These are phyloP conservation scores for Cricetomys ansorgei DNA, from an alignment of 2,113 vertebrate species.

Conservation along the genomic window DNA sequence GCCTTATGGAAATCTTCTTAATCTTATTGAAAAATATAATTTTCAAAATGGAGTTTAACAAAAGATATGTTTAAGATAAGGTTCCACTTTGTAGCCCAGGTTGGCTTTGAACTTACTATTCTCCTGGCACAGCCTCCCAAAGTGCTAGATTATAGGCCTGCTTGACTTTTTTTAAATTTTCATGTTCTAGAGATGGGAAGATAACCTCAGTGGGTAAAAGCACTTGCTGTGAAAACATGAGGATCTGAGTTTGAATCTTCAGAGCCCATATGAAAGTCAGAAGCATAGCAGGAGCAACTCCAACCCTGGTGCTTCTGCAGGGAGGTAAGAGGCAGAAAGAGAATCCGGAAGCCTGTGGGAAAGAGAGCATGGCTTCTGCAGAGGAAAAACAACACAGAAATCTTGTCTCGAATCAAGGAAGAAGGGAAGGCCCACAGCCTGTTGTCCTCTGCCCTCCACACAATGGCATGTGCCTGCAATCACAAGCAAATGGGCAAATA, in stretches of 20 bases:
- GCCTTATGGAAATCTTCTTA: background rate
- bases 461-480: background rate
- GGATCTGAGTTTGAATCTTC: background rate
- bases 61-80: background rate
- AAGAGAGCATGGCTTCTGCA: background rate
- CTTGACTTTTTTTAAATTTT: background rate
- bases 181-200: background rate
- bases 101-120: background rate
- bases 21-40: background rate
- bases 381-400: background rate
- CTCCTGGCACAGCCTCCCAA: background rate
- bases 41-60: background rate
- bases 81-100: background rate
- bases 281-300: too few relatives aligned
- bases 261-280: background rate
- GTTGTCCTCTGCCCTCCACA: background rate
- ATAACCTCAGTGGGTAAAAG: background rate
- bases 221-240: background rate
- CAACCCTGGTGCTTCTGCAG: too few relatives aligned
- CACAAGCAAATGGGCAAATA: background rate
- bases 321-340: too few relatives aligned
- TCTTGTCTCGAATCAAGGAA: background rate
- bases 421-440: background rate
- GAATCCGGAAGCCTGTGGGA: background rate
- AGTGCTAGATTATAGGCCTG: background rate